Conservation (phyloP, 1,140 invertebrate species). For the Aphaenogaster floridana region DNA sequence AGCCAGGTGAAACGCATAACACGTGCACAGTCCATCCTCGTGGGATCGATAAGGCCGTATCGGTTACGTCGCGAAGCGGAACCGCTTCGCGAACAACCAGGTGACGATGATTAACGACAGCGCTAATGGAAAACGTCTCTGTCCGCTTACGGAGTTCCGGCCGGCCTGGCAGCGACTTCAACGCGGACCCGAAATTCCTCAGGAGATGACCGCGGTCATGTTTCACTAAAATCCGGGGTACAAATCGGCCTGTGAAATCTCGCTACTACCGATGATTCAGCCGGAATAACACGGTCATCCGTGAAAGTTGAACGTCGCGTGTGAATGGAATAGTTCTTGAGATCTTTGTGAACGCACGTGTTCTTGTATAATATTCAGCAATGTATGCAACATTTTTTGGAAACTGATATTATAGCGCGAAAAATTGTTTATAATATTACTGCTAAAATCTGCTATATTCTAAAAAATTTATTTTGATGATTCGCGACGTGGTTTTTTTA, state of each 20-base stretch:
- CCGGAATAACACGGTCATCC: slow-evolving; percentile 12
- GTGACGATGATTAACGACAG: slow-evolving; percentile 70
- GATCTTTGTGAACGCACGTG: background rate
- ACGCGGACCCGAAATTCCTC: slow-evolving; percentile 33
- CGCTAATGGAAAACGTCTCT: slow-evolving; percentile 68
- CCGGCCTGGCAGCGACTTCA: background rate
- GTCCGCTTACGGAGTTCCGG: slow-evolving; percentile 45
- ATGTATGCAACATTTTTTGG: background rate
- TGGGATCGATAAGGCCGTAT: slow-evolving; percentile 62
- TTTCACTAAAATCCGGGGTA: slow-evolving; percentile 11
- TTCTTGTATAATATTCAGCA: background rate
- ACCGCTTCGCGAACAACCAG: slow-evolving; percentile 57
- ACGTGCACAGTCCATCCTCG: slow-evolving; percentile 4
- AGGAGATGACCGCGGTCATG: background rate
- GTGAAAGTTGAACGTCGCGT: slow-evolving; percentile 14
- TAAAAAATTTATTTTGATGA: background rate
- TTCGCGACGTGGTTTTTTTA: background rate
- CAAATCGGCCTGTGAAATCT: slow-evolving; percentile 5
- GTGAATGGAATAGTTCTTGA: background rate
- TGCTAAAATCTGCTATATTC: background rate
- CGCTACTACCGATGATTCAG: slow-evolving; percentile 25
- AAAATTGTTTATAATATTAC: background rate
- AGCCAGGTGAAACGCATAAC: slow-evolving; percentile 36
- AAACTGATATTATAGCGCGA: background rate
- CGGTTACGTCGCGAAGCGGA: slow-evolving; percentile 65